Evolutionary conservation across 2,888 invertebrate species (phyloP), one percentile per base, ranked within the genome.

Genomic region (Labia minor): DNA sequence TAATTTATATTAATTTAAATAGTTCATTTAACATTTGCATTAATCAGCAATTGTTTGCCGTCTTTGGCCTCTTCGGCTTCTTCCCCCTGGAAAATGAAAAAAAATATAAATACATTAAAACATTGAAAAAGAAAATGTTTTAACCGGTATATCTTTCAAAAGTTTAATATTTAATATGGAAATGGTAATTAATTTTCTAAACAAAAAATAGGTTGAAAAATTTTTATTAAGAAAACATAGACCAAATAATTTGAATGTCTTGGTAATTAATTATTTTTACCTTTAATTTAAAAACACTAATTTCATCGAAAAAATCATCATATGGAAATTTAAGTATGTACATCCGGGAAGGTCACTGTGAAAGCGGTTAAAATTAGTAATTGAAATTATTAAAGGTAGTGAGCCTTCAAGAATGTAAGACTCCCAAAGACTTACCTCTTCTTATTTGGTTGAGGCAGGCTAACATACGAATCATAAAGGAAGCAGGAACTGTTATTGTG

Each of bases 401-500:
- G 49, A 49, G 49, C 49, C 49, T 49, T 49, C 14, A 8, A 18
- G 8, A 8, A 6, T 3, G 3, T 6, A 26, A 26, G 26, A 26
- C 26, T 26, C 3, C 26, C 3, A 26, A 26, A 21, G 14, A 49
- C 67, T 67, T 64, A 77, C 80, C 79, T 77, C 83, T 79, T 72
- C 85, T 80, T 73, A 85, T 83, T 71, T 85, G 84, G 77, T 86
- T 86, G 70, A 87, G 79, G 73, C 86, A 86, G 61, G 86, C 85
- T 74, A 87, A 75, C 85, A 87, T 86, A 73, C 87, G 79, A 71
- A 92, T 87, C 90, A 92, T 90, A 76, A 92, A 90, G 65, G 89
- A 86, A 18, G 92, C 91, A 33, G 92, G 92, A 66, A 92, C 90
- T 21, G 92, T 92, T 70, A 92, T 89, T 1, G 92, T 92, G 75